Evolutionary conservation across 1,140 invertebrate genomes (phyloP).

Genomic region (Drosophila mayri): DNA sequence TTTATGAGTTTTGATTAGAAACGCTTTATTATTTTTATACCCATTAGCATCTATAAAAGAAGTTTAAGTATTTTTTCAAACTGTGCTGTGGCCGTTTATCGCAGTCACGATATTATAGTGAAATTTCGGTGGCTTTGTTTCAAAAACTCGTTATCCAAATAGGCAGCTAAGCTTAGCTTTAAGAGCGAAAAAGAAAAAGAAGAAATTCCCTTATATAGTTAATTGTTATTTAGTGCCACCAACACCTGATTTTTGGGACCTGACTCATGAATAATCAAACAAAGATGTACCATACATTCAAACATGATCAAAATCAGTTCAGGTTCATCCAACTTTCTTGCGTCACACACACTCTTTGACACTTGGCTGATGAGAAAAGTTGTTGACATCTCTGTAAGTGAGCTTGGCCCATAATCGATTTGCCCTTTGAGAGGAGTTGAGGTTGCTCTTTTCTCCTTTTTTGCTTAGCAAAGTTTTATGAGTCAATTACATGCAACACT

Average conservation of each 20-base stretch:
- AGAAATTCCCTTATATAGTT: conserved; percentile 54
- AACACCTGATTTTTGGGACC: conserved; percentile 59
- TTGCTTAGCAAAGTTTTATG: conserved; percentile 54
- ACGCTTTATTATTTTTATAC: not conserved
- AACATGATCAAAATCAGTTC: conserved; percentile 13
- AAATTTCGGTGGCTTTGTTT: conserved; percentile 50
- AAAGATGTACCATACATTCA: conserved; percentile 2
- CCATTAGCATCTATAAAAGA: not conserved
- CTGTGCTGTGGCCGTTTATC: not conserved
- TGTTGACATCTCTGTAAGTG: conserved; percentile 57
- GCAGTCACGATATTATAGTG: conserved; percentile 2
- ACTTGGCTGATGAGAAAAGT: conserved; percentile 47
- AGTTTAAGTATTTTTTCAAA: not conserved
- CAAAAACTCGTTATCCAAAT: conserved; percentile 68
- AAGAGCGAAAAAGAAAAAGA: conserved; percentile 4
- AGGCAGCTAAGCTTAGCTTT: conserved; percentile 18
- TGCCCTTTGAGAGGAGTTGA: conserved; percentile 33
- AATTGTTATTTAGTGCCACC: conserved; percentile 79
- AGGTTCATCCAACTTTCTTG: conserved; percentile 40
- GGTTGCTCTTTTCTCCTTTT: conserved; percentile 11
- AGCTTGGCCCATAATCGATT: conserved; percentile 31
- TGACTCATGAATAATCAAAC: conserved; percentile 56
- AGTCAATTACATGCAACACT: conserved; percentile 80
- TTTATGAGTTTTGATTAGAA: not conserved
- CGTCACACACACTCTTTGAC: conserved; percentile 42